Conservation (phyloP, 2,888 invertebrate species). For the Parnassius apollo region DNA sequence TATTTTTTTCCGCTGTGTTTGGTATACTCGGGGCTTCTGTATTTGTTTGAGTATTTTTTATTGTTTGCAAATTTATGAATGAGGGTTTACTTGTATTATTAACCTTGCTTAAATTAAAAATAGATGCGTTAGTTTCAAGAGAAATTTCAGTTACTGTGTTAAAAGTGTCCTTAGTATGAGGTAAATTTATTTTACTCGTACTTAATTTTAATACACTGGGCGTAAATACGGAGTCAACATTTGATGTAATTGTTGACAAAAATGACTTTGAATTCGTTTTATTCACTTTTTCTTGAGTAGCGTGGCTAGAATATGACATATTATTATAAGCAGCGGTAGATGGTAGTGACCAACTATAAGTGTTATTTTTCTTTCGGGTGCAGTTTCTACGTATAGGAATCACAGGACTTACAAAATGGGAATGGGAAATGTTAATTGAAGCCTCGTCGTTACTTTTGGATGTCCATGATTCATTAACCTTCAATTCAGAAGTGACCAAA, state of each 20-base stretch:
- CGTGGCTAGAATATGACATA: not conserved
- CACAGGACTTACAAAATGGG: not conserved
- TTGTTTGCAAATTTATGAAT: not conserved
- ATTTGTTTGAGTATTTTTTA: not conserved
- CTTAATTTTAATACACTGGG: not conserved
- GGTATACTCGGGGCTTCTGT: not conserved
- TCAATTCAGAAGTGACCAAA: not conserved
- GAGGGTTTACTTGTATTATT: not conserved
- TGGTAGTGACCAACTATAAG: not conserved
- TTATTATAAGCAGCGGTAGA: not conserved
- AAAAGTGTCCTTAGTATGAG: not conserved
- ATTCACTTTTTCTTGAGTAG: not conserved
- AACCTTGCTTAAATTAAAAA: not conserved
- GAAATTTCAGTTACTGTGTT: not conserved
- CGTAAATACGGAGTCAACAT: not conserved
- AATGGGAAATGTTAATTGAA: not conserved
- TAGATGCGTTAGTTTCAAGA: not conserved
- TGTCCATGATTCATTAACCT: not conserved
- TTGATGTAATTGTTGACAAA: not conserved
- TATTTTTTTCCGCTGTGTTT: no score
- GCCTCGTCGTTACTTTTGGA: not conserved
- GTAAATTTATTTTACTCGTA: not conserved
- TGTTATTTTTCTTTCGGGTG: constrained; percentile 7
- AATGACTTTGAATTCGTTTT: not conserved
- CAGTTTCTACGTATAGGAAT: not conserved